A percentile compares a stretch with the other conserved stretches of the same genome.
These are phyloP conservation scores for Aurelia aurita DNA, from an alignment of 30 jellyfish, hydroid and myxozoan species.

Conservation along the genomic window DNA sequence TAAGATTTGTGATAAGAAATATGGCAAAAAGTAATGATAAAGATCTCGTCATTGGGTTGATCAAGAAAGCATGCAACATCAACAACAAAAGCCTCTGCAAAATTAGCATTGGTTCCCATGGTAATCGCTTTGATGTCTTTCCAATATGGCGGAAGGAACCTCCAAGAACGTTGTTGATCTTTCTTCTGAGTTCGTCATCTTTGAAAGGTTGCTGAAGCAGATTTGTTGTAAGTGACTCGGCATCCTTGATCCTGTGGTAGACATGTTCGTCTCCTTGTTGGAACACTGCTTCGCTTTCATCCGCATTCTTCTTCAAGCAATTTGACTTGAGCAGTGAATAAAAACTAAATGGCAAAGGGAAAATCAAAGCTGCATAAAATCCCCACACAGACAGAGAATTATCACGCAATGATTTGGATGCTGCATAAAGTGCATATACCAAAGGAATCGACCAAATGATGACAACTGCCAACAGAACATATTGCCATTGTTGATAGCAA, in stretches of 20 bases:
- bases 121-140: background rate
- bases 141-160: background rate
- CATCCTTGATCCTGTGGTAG: too few relatives aligned
- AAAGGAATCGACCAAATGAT: slow-evolving; percentile 5
- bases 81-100: background rate
- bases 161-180: background rate
- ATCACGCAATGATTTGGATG: background rate
- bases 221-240: too few relatives aligned
- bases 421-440: background rate
- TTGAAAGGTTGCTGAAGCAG: too few relatives aligned
- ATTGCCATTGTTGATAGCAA: slow-evolving; percentile 29
- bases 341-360: slow-evolving; percentile 14
- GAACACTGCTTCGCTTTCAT: too few relatives aligned
- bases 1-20: background rate
- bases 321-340: background rate
- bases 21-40: background rate
- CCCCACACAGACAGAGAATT: background rate
- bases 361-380: background rate
- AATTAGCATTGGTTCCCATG: slow-evolving; percentile 26
- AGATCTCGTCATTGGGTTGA: background rate
- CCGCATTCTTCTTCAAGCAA: too few relatives aligned
- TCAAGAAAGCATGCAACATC: background rate
- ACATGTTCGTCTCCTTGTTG: too few relatives aligned
- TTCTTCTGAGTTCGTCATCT: background rate
- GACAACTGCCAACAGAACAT: background rate